Evolutionary conservation across 2,888 invertebrate genomes (phyloP), one percentile per base, ranked within the genome.

Genomic region (Heteromyza rotundicornis): DNA sequence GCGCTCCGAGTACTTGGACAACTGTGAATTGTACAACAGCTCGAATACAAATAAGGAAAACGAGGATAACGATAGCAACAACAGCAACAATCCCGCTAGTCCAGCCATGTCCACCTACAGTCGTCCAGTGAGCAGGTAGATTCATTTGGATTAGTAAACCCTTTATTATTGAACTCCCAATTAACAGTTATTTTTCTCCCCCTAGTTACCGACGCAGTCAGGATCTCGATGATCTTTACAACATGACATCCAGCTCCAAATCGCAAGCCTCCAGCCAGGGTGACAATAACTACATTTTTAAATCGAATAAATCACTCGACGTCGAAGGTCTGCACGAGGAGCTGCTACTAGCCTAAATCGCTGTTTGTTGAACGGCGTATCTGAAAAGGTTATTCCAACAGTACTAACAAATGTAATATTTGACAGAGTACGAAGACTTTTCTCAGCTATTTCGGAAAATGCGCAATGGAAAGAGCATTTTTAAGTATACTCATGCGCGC

Each of bases 1-100:
- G 68, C 89, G 89, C 72, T 90, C 90, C 14, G 91, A 92, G 77
- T 89, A 89, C 75, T 85, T 91, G 57, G 85, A 86, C 68, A 86
- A 86, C 61, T 86, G 86, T 23, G 85, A 87, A 75, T 76, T 87
- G 47, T 86, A 86, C 70, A 78, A 77, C 62, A 75, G 72, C 32
- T 68, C 65, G 53, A 84, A 84, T 59, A 84, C 85, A 64, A 83
- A 82, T 24, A 76, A 73, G 65, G 84, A 84, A 23, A 70, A 59
- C 51, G 77, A 82, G 50, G 77, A 78, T 49, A 80, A 82, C 60
- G 79, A 77, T 23, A 80, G 80, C 32, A 77, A 76, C 55, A 76
- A 73, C 49, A 79, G 76, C 57, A 80, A 77, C 60, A 77, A 79
- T 71, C 76, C 80, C 54, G 79, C 76, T 60, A 80, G 81, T 62